A percentile compares a stretch with the other conserved stretches of the same genome.
Evolutionary conservation across 2,113 vertebrate species (phyloP).

Genomic region (Mobula birostris): DNA sequence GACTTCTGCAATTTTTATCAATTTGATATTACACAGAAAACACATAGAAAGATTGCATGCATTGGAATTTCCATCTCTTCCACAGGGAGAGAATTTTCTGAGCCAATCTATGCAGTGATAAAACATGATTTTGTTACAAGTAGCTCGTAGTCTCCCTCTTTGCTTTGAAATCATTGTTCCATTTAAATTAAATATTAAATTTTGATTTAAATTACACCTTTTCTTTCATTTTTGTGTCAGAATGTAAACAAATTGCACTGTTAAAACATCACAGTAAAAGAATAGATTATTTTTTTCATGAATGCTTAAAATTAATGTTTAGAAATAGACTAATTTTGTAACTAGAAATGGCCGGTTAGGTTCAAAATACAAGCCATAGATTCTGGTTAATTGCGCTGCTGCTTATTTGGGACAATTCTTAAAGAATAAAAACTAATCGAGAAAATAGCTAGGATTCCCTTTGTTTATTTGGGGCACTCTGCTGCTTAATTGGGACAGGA

Average conservation of each 20-base stretch:
- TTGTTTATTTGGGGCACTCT: no score
- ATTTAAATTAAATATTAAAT: not conserved
- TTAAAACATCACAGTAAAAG: not conserved
- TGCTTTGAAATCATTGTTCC: not conserved
- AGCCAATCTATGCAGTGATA: not conserved
- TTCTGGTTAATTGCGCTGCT: no score
- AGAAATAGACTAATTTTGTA: slow-evolving; percentile 1
- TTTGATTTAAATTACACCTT: not conserved
- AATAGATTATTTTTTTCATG: not conserved
- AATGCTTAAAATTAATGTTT: not conserved
- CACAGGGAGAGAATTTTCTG: not conserved
- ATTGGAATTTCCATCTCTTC: not conserved
- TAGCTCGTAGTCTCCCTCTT: not conserved
- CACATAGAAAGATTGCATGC: not conserved
- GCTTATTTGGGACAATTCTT: no score
- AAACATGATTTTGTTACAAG: not conserved
- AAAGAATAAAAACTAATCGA: no score
- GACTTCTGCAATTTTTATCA: not conserved
- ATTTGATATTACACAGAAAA: not conserved
- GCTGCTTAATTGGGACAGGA: no score
- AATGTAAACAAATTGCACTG: slow-evolving; percentile 12
- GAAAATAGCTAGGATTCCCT: no score
- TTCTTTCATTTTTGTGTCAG: not conserved
- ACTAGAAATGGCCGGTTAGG: no score
- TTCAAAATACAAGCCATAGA: no score